Evolutionary conservation across 2,113 vertebrate genomes (phyloP).

Genomic region (Panthera uncia): DNA sequence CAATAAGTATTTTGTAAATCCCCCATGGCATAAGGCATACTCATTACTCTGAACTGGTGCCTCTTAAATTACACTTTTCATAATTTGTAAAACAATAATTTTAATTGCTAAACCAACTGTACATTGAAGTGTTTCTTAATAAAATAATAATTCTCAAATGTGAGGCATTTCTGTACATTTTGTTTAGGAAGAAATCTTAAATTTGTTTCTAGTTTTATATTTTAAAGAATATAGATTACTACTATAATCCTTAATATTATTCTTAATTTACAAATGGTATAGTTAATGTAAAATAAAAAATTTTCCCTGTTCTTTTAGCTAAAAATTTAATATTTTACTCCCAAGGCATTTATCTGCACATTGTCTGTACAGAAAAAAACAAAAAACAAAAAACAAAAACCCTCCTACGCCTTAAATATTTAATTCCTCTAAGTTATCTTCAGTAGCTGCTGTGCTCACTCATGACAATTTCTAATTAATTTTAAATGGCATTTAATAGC

Average conservation of each 20-base stretch:
- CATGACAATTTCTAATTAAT: constrained; percentile 75
- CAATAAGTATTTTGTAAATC: neutral
- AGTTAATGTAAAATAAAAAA: neutral
- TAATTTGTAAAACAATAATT: neutral
- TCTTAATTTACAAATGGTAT: constrained; percentile 26
- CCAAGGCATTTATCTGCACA: neutral
- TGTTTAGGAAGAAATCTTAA: constrained; percentile 2
- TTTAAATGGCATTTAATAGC: constrained; percentile 66
- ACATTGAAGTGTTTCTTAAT: neutral
- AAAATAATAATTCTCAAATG: constrained; percentile 13
- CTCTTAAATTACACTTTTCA: neutral
- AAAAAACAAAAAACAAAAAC: neutral
- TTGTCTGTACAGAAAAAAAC: neutral
- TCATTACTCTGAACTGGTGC: neutral
- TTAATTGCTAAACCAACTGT: neutral
- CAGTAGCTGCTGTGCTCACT: constrained; percentile 30
- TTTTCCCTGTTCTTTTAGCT: neutral
- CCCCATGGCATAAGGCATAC: neutral
- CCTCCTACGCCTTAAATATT: constrained; percentile 54
- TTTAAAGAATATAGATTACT: neutral
- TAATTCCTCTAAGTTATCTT: constrained; percentile 55
- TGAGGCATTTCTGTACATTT: neutral
- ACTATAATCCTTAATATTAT: neutral
- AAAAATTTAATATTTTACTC: constrained; percentile 42
- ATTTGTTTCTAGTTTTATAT: neutral